A percentile compares a stretch with the other conserved stretches of the same genome.
Conservation (phyloP, 2,888 invertebrate genomes). For the Cheilosia soror region DNA sequence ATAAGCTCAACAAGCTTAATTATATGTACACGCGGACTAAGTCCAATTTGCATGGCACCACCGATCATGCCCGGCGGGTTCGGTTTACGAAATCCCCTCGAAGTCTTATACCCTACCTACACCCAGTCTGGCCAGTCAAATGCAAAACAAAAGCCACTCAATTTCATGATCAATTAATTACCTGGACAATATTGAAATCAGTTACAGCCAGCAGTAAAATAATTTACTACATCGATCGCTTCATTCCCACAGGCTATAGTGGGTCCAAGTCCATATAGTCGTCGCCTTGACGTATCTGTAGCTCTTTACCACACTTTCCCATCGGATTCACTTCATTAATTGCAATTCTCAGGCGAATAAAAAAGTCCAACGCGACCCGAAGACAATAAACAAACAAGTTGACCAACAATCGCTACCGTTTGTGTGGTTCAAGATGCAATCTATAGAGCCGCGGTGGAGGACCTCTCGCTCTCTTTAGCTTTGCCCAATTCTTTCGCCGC, state of each 20-base stretch:
- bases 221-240: constrained; percentile 62
- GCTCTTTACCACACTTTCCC: constrained; percentile 66
- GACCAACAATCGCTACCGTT: constrained; percentile 74
- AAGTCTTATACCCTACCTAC: not conserved
- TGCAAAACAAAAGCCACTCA: constrained; percentile 43
- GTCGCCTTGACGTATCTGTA: constrained; percentile 31
- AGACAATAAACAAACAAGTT: constrained; percentile 68
- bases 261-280: constrained; percentile 12
- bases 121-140: not conserved
- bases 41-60: not conserved
- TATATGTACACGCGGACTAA: not conserved
- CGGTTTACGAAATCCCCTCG: not conserved
- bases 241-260: constrained; percentile 54
- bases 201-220: constrained; percentile 72
- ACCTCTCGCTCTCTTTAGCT: constrained; percentile 31
- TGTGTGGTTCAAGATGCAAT: constrained; percentile 68
- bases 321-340: constrained; percentile 67
- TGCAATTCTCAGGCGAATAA: constrained; percentile 55
- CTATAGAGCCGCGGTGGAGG: constrained; percentile 25
- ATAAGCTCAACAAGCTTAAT: not conserved
- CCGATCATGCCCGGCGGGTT: not conserved
- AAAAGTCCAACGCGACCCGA: constrained; percentile 49
- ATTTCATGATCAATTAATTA: constrained; percentile 73
- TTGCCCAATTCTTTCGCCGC: constrained; percentile 34
- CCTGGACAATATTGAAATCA: constrained; percentile 58